Evolutionary conservation across 2,888 invertebrate species (phyloP), one percentile per base, ranked within the genome.

Genomic region (Idaea dimidiata): DNA sequence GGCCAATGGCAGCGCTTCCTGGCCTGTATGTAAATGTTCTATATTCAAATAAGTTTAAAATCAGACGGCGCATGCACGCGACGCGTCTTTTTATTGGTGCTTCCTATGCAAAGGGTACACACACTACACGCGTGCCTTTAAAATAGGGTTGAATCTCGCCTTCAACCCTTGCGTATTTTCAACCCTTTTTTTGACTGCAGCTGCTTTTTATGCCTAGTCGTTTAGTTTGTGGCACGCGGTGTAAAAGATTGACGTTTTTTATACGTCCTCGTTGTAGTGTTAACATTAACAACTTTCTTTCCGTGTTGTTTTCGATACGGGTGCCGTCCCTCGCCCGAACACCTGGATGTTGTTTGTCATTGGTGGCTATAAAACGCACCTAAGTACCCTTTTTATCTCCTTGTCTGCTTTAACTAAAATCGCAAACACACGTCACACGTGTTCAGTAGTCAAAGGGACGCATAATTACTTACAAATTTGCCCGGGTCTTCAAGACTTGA

Each of bases 21-120:
- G 67, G 68, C 63, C 72, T 24, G 77, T 89, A 91, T 91, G 90
- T 89, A 90, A 91, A 91, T 91, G 78, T 84, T 79, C 78, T 84
- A 83, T 90, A 91, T 92, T 91, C 89, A 92, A 91, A 92, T 91
- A 86, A 88, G 83, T 91, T 92, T 91, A 90, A 91, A 91, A 89
- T 88, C 86, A 83, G 80, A 87, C 76, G 81, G 92, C 91, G 92
- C 92, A 92, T 91, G 92, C 90, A 91, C 91, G 90, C 75, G 82
- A 72, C 82, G 80, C 16, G 71, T 81, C 75, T 87, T 89, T 88
- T 89, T 89, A 92, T 92, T 92, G 91, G 91, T 75, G 85, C 84
- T 86, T 83, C 81, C 82, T 82, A 82, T 86, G 79, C 73, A 80
- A 86, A 86, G 87, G 87, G 84, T 79, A 78, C 72, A 71, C 72